A percentile compares a stretch with the other conserved stretches of the same genome.
phyloP scores from a whole-genome alignment of 2,888 invertebrate species.

The Dromius quadrimaculatus region DNA sequence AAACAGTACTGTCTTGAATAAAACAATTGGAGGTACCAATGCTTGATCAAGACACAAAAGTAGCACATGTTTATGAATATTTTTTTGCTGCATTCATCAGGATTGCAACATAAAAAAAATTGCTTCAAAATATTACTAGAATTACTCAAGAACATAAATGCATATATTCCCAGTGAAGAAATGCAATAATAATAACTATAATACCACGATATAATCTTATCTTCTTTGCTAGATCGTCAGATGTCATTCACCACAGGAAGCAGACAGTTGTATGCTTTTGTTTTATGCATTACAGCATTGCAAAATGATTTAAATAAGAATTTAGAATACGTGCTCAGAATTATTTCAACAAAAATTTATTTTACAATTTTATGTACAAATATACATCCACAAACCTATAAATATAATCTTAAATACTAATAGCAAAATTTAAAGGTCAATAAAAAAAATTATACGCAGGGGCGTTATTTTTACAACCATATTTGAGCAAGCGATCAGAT shows the following conservation, averaged over 20 bases:
- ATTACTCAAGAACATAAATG: too few relatives aligned
- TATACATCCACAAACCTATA: background rate
- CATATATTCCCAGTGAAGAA: too few relatives aligned
- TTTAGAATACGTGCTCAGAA: background rate
- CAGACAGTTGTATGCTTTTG: constrained; percentile 13
- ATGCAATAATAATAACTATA: background rate
- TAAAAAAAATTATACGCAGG: background rate
- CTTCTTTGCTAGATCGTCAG: background rate
- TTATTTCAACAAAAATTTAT: background rate
- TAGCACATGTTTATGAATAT: too few relatives aligned
- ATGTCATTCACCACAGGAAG: background rate
- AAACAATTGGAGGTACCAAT: too few relatives aligned
- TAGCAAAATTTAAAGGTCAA: constrained; percentile 24
- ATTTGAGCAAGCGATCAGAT: constrained; percentile 43
- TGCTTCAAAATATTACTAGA: too few relatives aligned
- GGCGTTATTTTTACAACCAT: constrained; percentile 32
- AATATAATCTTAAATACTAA: background rate
- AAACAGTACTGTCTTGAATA: too few relatives aligned
- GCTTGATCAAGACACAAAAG: too few relatives aligned
- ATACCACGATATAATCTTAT: background rate
- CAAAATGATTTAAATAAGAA: background rate
- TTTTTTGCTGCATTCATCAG: too few relatives aligned
- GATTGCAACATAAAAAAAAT: too few relatives aligned
- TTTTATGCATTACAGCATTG: background rate
- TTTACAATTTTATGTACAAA: background rate